Evolutionary conservation across 2,797 vertebrate species (phyloP), one percentile per base, ranked within the genome.

Genomic region (Lophius americanus): DNA sequence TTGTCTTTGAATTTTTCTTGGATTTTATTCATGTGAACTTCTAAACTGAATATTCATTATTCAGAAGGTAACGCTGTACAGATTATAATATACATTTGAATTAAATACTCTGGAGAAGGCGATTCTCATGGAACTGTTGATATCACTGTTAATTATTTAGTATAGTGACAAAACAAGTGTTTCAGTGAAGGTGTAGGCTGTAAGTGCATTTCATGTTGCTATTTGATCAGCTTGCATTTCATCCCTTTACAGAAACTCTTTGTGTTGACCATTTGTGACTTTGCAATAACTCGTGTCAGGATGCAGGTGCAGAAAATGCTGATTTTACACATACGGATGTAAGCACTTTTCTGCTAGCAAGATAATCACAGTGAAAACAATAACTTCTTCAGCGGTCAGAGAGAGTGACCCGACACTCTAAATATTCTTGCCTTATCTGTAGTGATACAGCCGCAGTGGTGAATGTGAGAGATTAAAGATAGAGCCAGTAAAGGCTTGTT

Each of bases 351-450:
- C 46, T 65, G 52, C 58, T 51, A 57, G 64, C 14, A 5, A 66
- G 64, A 62, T 70, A 73, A 79, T 71, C 68, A 63, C 33, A 63
- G 49, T 54, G 59, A 77, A 78, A 88, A 79, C 43, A 66, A 0
- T 42, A 61, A 82, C 70, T 64, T 60, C 44, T 78, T 77, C 47
- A 53, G 56, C 70, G 75, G 75, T 82, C 69, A 77, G 32, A 43
- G 33, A 37, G 64, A 78, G 64, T 70, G 70, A 67, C 47, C 57
- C 51, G 60, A 72, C 69, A 72, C 78, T 48, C 70, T 68, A 50
- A 79, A 79, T 61, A 70, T 68, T 60, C 73, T 51, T 70, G 54
- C 62, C 78, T 87, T 80, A 79, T 85, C 76, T 65, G 47, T 58
- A 54, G 62, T 50, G 73, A 75, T 69, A 62, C 64, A 75, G 73